Evolutionary conservation across 2,888 invertebrate species (phyloP).

Genomic region (Pristionchus entomophagus): DNA sequence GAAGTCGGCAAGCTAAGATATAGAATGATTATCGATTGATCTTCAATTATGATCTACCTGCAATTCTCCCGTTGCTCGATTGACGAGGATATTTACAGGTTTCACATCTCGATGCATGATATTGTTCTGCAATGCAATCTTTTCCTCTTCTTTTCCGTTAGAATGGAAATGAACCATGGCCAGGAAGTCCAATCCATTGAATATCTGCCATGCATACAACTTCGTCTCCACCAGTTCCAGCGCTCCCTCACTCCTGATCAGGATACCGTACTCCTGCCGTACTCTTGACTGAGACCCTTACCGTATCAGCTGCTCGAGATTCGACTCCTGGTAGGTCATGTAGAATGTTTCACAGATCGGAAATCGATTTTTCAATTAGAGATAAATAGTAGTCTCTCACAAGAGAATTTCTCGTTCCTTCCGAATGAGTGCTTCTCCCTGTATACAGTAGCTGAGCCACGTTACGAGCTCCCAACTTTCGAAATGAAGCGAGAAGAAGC

Average conservation of each 20-base stretch:
- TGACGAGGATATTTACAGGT: slow-evolving; percentile 28
- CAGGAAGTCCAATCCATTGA: slow-evolving; percentile 31
- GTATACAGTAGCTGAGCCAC: slow-evolving; percentile 34
- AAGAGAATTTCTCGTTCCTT: slow-evolving; percentile 7
- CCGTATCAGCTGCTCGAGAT: slow-evolving; percentile 17
- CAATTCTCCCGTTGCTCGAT: slow-evolving; percentile 8
- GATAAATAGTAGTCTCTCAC: neutral
- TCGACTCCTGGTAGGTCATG: neutral
- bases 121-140: neutral
- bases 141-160: neutral
- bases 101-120: slow-evolving; percentile 39
- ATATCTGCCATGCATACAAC: slow-evolving; percentile 27
- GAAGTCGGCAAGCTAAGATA: slow-evolving; percentile 2
- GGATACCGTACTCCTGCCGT: neutral
- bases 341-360: slow-evolving; percentile 22
- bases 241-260: neutral
- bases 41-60: neutral
- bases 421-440: neutral
- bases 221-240: neutral
- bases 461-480: slow-evolving; percentile 29
- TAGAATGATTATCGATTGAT: neutral
- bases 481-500: slow-evolving; percentile 30
- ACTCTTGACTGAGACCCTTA: too few relatives aligned
- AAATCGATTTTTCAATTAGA: neutral
- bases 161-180: neutral